Evolutionary conservation across 2,113 vertebrate genomes (phyloP).

Genomic region (Rhinolophus ferrumequinum): DNA sequence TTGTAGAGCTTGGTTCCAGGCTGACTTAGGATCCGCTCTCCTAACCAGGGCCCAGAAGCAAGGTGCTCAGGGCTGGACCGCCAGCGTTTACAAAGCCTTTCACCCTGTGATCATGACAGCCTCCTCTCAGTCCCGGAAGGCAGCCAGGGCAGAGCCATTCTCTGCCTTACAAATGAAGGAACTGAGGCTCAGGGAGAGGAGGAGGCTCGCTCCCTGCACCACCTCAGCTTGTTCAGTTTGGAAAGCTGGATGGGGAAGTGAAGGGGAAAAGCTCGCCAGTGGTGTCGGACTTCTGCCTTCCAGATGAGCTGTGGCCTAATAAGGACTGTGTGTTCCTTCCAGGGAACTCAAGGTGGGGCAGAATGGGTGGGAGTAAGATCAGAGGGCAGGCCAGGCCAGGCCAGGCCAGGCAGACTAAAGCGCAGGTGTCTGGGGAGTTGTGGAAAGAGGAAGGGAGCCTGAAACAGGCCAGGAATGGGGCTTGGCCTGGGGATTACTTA

Average conservation of each 20-base stretch:
- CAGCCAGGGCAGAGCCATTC: neutral
- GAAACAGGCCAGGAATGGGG: neutral
- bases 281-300: neutral
- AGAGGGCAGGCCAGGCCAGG: neutral
- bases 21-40: neutral
- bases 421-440: neutral
- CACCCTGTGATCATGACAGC: neutral
- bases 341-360: constrained; percentile 66
- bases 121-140: neutral
- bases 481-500: neutral
- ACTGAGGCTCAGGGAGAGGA: neutral
- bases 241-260: neutral
- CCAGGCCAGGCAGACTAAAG: neutral
- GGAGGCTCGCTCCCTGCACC: neutral
- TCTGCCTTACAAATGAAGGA: neutral
- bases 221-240: neutral
- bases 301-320: neutral
- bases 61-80: neutral
- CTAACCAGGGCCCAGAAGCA: neutral
- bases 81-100: neutral
- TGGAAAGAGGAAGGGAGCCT: neutral
- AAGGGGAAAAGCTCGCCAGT: neutral
- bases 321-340: neutral
- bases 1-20: neutral
- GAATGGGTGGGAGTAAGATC: constrained; percentile 49